phyloP scores from a whole-genome alignment of 2,113 vertebrate genomes.

The Miniopterus natalensis region DNA sequence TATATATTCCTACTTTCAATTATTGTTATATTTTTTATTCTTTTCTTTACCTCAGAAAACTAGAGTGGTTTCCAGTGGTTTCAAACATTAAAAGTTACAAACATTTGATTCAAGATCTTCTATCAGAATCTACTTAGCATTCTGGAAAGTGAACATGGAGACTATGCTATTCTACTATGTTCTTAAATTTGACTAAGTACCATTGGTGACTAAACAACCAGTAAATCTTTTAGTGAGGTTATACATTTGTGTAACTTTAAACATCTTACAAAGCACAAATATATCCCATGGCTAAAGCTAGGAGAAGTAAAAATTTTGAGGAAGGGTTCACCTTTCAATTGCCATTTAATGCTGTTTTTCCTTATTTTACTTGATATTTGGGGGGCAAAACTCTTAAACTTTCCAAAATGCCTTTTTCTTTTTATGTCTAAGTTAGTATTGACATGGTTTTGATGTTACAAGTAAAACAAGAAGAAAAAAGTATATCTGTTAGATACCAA shows the following conservation, averaged over 20 bases:
- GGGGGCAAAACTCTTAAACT: not conserved
- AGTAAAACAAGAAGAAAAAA: conserved; percentile 29
- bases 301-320: not conserved
- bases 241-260: conserved; percentile 18
- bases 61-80: not conserved
- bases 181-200: not conserved
- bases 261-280: not conserved
- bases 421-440: not conserved
- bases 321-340: not conserved
- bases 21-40: conserved; percentile 16
- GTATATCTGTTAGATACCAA: not conserved
- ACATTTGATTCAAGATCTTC: not conserved
- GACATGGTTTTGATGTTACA: not conserved
- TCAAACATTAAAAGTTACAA: conserved; percentile 29
- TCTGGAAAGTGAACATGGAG: conserved; percentile 11
- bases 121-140: not conserved
- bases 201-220: not conserved
- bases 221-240: not conserved
- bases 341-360: not conserved
- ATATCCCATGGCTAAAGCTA: not conserved
- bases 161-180: not conserved
- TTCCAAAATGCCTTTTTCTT: conserved; percentile 3
- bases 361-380: not conserved
- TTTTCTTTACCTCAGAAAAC: not conserved
- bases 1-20: not conserved